Evolutionary conservation across 1,140 invertebrate species (phyloP), one percentile per base, ranked within the genome.

Genomic region (Heliconius congener): DNA sequence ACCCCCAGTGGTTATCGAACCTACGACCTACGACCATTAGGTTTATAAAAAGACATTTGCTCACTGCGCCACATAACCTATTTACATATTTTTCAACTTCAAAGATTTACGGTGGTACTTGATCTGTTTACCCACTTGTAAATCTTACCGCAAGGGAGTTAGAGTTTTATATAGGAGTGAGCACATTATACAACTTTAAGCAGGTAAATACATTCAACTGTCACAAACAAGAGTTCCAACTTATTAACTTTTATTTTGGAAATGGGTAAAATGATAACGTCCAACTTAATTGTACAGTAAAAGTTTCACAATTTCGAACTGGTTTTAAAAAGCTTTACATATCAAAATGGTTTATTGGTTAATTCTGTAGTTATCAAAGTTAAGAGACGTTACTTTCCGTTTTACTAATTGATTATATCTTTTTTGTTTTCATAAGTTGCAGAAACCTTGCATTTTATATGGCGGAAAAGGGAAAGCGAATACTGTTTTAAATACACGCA

Each of bases 241-340:
- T 66, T 66, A 30, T 66, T 66, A 66, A 66, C 27, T 11, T 66
- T 66, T 66, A 66, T 66, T 66, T 66, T 66, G 60, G 27, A 66
- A 66, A 66, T 66, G 23, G 60, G 60, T 66, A 13, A 66, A 27
- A 66, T 66, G 60, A 66, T 30, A 66, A 66, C 60, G 60, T 30
- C 60, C 30, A 66, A 30, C 27, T 66, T 30, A 30, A 66, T 30
- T 30, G 27, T 6, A 66, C 27, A 66, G 60, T 66, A 30, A 30
- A 66, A 66, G 27, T 23, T 66, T 66, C 9, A 27, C 9, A 66
- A 13, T 18, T 66, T 30, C 11, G 11, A 66, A 30, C 27, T 27
- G 23, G 60, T 66, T 66, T 55, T 57, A 3, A 52, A 19, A 60
- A 30, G 60, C 60, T 66, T 27, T 66, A 13, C 2, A 66, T 66